Conservation (phyloP, 2,113 vertebrate species). For the Scatophagus argus region DNA sequence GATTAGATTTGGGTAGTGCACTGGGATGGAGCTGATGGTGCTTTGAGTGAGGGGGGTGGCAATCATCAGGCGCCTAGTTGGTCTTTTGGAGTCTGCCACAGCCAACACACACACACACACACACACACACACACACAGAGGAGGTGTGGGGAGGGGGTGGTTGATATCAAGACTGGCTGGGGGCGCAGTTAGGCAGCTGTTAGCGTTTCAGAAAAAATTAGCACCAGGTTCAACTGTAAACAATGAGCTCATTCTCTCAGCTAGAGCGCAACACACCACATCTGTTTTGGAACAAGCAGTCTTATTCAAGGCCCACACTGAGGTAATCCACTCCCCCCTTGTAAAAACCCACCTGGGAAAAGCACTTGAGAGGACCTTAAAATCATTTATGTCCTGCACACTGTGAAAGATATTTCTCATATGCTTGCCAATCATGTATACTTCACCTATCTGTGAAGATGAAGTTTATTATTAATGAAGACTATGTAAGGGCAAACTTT, state of each 20-base stretch:
- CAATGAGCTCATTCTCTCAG: slow-evolving; percentile 84
- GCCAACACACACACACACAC: slow-evolving; percentile 43
- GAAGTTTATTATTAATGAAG: slow-evolving; percentile 1
- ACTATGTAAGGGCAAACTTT: not conserved
- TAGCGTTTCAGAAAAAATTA: slow-evolving; percentile 82
- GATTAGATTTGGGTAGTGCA: slow-evolving; percentile 70
- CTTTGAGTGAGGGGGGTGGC: slow-evolving; percentile 53
- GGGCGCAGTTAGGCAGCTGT: slow-evolving; percentile 80
- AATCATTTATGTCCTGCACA: slow-evolving; percentile 32
- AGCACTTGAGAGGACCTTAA: slow-evolving; percentile 30
- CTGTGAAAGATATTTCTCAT: not conserved
- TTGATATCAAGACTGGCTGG: slow-evolving; percentile 48
- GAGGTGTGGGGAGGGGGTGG: slow-evolving; percentile 30
- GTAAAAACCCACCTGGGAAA: slow-evolving; percentile 54
- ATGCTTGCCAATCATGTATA: not conserved
- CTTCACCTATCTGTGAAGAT: not conserved
- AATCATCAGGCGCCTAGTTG: slow-evolving; percentile 59
- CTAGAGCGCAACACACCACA: slow-evolving; percentile 72
- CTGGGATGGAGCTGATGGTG: slow-evolving; percentile 55
- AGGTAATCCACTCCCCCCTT: slow-evolving; percentile 68
- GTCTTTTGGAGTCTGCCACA: slow-evolving; percentile 53
- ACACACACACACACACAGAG: slow-evolving; percentile 35
- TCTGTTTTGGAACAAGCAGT: slow-evolving; percentile 81
- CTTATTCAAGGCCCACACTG: slow-evolving; percentile 76
- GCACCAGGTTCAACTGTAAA: slow-evolving; percentile 83